phyloP scores from a whole-genome alignment of 2,888 invertebrate genomes.

The Clanis bilineata region DNA sequence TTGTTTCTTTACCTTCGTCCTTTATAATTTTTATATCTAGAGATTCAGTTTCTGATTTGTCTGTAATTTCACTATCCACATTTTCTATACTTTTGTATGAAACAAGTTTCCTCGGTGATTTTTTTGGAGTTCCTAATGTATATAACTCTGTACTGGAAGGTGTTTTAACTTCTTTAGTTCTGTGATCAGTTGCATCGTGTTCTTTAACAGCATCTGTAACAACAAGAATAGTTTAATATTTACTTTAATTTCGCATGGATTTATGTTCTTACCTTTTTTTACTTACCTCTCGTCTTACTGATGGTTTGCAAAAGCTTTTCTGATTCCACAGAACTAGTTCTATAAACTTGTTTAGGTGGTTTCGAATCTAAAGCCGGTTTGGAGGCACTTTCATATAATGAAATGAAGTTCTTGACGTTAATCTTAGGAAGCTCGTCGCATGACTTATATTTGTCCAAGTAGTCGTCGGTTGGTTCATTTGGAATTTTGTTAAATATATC shows the following conservation, averaged over 20 bases:
- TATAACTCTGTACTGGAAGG: conserved; percentile 9
- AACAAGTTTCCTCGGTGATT: conserved; percentile 35
- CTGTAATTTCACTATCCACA: conserved; percentile 41
- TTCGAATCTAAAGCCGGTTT: conserved; percentile 47
- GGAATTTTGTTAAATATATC: conserved; percentile 70
- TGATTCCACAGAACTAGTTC: conserved; percentile 44
- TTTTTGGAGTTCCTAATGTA: conserved; percentile 7
- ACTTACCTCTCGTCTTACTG: conserved; percentile 62
- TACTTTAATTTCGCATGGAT: background rate
- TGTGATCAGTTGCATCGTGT: conserved; percentile 24
- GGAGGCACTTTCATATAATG: conserved; percentile 68
- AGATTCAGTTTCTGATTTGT: conserved; percentile 45
- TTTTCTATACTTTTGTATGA: conserved; percentile 40
- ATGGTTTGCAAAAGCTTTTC: conserved; percentile 42
- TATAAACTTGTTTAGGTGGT: conserved; percentile 39
- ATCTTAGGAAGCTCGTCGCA: conserved; percentile 72
- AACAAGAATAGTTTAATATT: conserved; percentile 8
- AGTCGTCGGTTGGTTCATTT: conserved; percentile 42
- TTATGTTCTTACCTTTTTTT: conserved; percentile 9
- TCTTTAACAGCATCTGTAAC: conserved; percentile 51
- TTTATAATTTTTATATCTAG: conserved; percentile 41
- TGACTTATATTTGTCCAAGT: conserved; percentile 69
- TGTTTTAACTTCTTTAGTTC: conserved; percentile 14
- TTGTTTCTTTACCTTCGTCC: conserved; percentile 51
- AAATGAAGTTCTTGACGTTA: conserved; percentile 70